A percentile compares a stretch with the other conserved stretches of the same genome.
These are phyloP conservation scores for Ochlodes sylvanus DNA, from an alignment of 2,888 invertebrate species.

Conservation along the genomic window DNA sequence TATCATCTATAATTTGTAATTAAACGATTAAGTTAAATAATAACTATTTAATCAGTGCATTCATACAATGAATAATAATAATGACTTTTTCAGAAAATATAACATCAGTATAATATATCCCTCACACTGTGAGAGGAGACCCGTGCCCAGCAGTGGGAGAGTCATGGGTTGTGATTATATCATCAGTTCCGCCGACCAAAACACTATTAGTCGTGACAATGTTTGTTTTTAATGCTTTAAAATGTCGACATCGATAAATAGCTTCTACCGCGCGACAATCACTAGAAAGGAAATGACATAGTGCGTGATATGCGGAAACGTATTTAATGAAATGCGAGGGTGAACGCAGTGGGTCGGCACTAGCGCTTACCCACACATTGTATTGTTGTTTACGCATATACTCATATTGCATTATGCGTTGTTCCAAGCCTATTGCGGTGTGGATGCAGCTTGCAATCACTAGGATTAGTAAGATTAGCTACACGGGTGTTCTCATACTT, in stretches of 20 bases:
- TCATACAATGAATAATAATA: too few relatives aligned
- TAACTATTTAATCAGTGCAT: too few relatives aligned
- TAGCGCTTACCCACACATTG: conserved; percentile 46
- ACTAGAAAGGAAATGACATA: conserved; percentile 82
- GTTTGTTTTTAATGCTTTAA: not conserved
- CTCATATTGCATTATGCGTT: conserved; percentile 10
- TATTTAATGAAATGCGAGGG: conserved; percentile 84
- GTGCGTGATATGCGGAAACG: conserved; percentile 85
- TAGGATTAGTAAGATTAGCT: conserved; percentile 3
- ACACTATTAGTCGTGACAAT: too few relatives aligned
- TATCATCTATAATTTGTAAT: too few relatives aligned
- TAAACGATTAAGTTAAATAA: too few relatives aligned
- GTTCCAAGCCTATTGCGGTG: conserved; percentile 8
- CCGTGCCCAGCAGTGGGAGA: too few relatives aligned
- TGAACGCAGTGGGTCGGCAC: conserved; percentile 65
- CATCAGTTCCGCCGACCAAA: too few relatives aligned
- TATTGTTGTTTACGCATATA: conserved; percentile 8
- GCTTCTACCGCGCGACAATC: conserved; percentile 45
- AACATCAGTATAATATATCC: too few relatives aligned
- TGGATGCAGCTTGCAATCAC: conserved; percentile 3
- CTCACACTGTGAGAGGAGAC: too few relatives aligned
- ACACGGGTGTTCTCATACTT: not conserved
- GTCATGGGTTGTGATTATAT: too few relatives aligned
- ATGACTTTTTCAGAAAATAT: too few relatives aligned
- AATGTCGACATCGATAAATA: conserved; percentile 53